phyloP scores from a whole-genome alignment of 2,888 invertebrate genomes.

The Scotopteryx bipunctaria region DNA sequence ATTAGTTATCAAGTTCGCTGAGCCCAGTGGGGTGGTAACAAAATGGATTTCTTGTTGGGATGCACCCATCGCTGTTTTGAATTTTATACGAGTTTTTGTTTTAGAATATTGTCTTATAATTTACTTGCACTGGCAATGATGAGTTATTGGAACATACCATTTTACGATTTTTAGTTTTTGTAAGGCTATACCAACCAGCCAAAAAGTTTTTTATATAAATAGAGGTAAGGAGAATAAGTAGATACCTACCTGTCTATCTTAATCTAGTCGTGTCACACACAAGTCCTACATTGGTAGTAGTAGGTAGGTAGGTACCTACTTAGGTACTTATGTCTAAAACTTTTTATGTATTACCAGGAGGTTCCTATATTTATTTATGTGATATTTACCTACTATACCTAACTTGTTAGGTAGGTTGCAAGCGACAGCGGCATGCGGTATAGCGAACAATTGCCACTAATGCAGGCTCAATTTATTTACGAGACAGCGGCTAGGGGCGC shows the following conservation, averaged over 20 bases:
- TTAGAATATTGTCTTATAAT: too few species aligned
- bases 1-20: slow-evolving; percentile 65
- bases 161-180: too few species aligned
- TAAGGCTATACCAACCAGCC: too few species aligned
- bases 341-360: too few species aligned
- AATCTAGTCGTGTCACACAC: too few species aligned
- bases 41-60: slow-evolving; percentile 33
- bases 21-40: slow-evolving; percentile 62
- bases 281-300: neutral
- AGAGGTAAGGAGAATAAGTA: too few species aligned
- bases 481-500: slow-evolving; percentile 77
- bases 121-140: too few species aligned
- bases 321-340: neutral
- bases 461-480: slow-evolving; percentile 83
- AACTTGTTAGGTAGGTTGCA: slow-evolving; percentile 56
- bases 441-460: slow-evolving; percentile 82
- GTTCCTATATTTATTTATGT: too few species aligned
- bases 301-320: neutral
- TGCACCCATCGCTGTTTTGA: slow-evolving; percentile 10
- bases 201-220: too few species aligned
- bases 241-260: too few species aligned
- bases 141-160: too few species aligned
- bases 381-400: slow-evolving; percentile 1
- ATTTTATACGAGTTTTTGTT: too few species aligned
- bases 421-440: slow-evolving; percentile 59